These are phyloP conservation scores for Tetramorium simillimum DNA, from an alignment of 1,140 invertebrate genomes.

Conservation along the genomic window DNA sequence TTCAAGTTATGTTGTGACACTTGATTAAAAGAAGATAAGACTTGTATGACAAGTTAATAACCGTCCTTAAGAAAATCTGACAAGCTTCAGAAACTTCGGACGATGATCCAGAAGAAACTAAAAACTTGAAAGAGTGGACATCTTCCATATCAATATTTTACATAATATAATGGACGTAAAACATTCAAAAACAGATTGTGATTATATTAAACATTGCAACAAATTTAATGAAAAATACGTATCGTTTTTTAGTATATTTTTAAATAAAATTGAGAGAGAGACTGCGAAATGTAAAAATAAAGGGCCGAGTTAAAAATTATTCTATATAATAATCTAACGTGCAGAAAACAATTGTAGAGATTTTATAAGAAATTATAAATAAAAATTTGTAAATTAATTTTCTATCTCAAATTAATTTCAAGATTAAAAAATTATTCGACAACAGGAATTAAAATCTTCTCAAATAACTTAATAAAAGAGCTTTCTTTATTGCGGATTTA, in stretches of 20 bases:
- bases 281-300: background rate
- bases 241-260: background rate
- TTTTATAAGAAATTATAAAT: background rate
- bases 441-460: background rate
- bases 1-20: background rate
- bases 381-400: background rate
- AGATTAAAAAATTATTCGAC: background rate
- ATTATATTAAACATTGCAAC: background rate
- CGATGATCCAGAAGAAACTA: background rate
- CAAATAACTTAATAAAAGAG: background rate
- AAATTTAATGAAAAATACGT: background rate
- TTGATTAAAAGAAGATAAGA: conserved; percentile 46
- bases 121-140: conserved; percentile 8
- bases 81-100: conserved; percentile 12
- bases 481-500: background rate
- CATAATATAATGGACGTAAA: background rate
- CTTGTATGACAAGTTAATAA: conserved; percentile 35
- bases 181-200: background rate
- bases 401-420: background rate
- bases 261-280: background rate
- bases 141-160: conserved; percentile 8
- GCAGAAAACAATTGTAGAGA: background rate
- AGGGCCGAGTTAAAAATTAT: background rate
- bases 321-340: background rate
- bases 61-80: background rate